Evolutionary conservation across 1,140 invertebrate species (phyloP), one percentile per base, ranked within the genome.

Genomic region (Physella acuta): DNA sequence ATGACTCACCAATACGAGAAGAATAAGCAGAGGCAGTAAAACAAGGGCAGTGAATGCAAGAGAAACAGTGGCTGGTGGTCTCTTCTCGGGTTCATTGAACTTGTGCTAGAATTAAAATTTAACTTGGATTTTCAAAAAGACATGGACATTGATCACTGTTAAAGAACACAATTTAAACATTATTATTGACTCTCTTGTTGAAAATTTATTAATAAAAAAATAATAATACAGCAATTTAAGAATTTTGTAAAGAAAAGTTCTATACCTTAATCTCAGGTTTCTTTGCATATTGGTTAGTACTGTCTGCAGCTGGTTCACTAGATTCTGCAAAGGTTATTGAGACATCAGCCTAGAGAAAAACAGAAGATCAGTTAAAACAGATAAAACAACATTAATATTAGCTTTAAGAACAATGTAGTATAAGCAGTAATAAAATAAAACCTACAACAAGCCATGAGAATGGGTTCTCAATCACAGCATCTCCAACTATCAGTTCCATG

Each of bases 41-140:
- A 92, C 92, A 2, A 98, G 85, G 28, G 88, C 89, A 61, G 94
- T 96, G 84, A 98, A 99, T 33, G 94, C 88, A 81, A 94, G 91
- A 0, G 95, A 98, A 37, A 99, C 90, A 59, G 91, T 83, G 55
- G 89, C 89, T 17, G 95, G 88, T 55, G 97, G 97, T 56, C 95
- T 88, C 76, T 92, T 92, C 82, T 99, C 97, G 16, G 95, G 93
- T 81, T 91, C 89, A 37, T 95, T 90, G 89, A 99, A 99, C 86
- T 91, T 85, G 86, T 99, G 97, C 88, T 92, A 81, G 30, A 89
- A 80, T n/a, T n/a, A n/a, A n/a, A n/a, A n/a, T n/a, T n/a, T n/a
- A n/a, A n/a, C n/a, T n/a, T n/a, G n/a, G n/a, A n/a, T n/a, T n/a
- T n/a, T n/a, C n/a, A n/a, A n/a, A n/a, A n/a, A n/a, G n/a, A n/a